These are phyloP conservation scores for Trematomus bernacchii DNA, from an alignment of 2,797 vertebrate genomes.

Conservation along the genomic window DNA sequence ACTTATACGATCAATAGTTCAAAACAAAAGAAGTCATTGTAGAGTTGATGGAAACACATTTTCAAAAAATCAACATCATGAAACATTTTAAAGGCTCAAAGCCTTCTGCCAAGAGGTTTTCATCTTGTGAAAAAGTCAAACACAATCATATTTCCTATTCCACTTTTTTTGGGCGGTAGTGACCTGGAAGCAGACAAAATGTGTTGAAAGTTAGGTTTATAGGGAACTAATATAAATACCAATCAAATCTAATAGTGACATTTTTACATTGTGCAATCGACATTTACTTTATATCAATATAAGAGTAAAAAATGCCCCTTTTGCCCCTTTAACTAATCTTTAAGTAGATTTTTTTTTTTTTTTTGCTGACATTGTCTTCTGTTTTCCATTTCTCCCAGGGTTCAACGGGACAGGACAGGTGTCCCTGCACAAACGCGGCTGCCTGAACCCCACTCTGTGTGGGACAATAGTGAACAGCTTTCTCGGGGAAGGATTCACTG, in stretches of 20 bases:
- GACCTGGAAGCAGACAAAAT: too few relatives aligned
- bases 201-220: too few relatives aligned
- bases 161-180: too few relatives aligned
- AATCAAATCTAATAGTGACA: too few relatives aligned
- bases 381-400: slow-evolving; percentile 32
- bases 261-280: too few relatives aligned
- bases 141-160: too few relatives aligned
- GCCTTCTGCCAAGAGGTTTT: background rate
- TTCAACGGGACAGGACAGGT: slow-evolving; percentile 11
- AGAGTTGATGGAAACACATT: background rate
- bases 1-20: background rate
- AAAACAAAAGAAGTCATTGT: background rate
- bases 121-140: background rate
- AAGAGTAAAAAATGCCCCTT: too few relatives aligned
- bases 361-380: background rate
- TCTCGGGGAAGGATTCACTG: slow-evolving; percentile 30
- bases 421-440: slow-evolving; percentile 60
- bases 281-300: too few relatives aligned
- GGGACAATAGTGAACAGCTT: background rate
- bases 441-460: slow-evolving; percentile 62
- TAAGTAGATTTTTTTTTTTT: background rate
- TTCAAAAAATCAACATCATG: background rate
- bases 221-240: too few relatives aligned
- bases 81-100: background rate
- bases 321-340: too few relatives aligned